Evolutionary conservation across 2,797 vertebrate species (phyloP), one percentile per base, ranked within the genome.

Genomic region (Acipenser oxyrinchus): DNA sequence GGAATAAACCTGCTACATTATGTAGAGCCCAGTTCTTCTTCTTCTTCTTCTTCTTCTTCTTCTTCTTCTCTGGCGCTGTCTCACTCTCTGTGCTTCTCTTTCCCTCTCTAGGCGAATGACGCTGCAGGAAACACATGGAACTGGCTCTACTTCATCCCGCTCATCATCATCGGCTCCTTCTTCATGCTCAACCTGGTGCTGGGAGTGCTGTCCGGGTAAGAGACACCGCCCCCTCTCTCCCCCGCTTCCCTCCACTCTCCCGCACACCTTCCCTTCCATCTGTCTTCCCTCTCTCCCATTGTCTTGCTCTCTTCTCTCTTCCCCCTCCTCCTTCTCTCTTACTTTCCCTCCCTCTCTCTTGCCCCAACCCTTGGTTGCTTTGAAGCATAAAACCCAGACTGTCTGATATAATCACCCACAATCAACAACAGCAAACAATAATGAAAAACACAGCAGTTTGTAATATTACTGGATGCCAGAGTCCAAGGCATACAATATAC

Each of bases 151-250:
- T 99, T 97, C 86, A 93, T 99, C 78, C 96, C 95, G 0, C 94
- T 98, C 83, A 99, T 99, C 89, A 95, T 98, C 88, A 95, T 98
- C 0, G 96, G 96, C 60, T 98, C 95, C 73, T 98, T 99, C 86
- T 98, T 99, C 88, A 99, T 99, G 96, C 93, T 99, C 77, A 98
- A 99, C 86, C 86, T 98, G 82, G 96, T 99, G 63, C 89, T 99
- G 69, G 96, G 96, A 0, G 96, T 99, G 75, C 84, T 98, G 10
- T 90, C 89, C 4, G 89, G 89, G 88, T 91, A 84, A 85, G 86
- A 72, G 49, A 1, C 7, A 13, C 37, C 49, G 13, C 15, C 59
- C 51, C 11, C n/a, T 65, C 48, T n/a, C 49, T 68, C 9, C 15
- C n/a, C 48, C 37, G 51, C 63, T 64, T 52, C 9, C 10, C 10